Evolutionary conservation across 2,113 vertebrate genomes (phyloP).

Genomic region (Oncorhynchus clarkii): DNA sequence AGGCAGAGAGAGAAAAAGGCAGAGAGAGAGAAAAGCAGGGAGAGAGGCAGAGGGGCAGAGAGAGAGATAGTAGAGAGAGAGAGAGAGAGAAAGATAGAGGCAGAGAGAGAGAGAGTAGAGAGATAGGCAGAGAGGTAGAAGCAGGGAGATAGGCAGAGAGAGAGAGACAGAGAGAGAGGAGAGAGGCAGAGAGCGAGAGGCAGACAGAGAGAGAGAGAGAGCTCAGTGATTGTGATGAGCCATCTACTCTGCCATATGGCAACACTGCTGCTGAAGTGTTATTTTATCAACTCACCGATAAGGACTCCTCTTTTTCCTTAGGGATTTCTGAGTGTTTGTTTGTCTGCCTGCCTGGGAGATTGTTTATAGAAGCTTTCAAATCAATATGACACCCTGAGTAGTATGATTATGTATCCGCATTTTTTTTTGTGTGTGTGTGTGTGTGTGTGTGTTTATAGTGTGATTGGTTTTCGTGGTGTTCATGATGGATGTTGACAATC

Average conservation of each 20-base stretch:
- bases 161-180: too few species aligned
- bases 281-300: constrained; percentile 34
- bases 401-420: background rate
- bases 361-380: constrained; percentile 9
- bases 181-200: too few species aligned
- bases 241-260: constrained; percentile 7
- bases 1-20: too few species aligned
- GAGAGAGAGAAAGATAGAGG: too few species aligned
- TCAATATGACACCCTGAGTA: background rate
- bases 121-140: too few species aligned
- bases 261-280: constrained; percentile 14
- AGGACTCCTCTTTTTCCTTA: constrained; percentile 15
- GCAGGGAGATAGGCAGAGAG: too few species aligned
- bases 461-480: constrained; percentile 20
- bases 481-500: constrained; percentile 37
- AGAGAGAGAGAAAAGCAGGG: background rate
- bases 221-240: background rate
- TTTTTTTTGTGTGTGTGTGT: too few species aligned
- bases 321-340: constrained; percentile 17
- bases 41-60: background rate
- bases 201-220: too few species aligned
- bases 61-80: background rate
- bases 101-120: too few species aligned
- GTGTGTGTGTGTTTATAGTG: constrained; percentile 14
- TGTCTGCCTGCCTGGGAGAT: constrained; percentile 24